These are phyloP conservation scores for Neodiprion pinetum DNA, from an alignment of 1,140 invertebrate species.

Conservation along the genomic window DNA sequence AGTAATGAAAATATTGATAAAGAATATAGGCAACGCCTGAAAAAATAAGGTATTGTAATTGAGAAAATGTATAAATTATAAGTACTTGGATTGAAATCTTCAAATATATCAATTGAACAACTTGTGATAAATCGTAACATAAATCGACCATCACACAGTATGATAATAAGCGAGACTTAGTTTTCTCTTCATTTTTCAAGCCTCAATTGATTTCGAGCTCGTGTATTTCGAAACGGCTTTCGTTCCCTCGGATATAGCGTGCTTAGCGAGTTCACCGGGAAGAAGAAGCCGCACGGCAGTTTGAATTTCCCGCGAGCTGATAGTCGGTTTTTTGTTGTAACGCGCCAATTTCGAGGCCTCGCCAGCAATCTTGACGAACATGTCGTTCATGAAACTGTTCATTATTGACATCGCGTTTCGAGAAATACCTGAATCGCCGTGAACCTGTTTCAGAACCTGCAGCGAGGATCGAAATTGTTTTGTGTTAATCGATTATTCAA, in stretches of 20 bases:
- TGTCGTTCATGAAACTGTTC: slow-evolving; percentile 67
- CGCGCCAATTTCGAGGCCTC: slow-evolving; percentile 56
- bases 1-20: too few relatives aligned
- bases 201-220: slow-evolving; percentile 53
- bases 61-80: too few relatives aligned
- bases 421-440: slow-evolving; percentile 63
- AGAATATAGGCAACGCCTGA: too few relatives aligned
- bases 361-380: slow-evolving; percentile 65
- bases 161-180: too few relatives aligned
- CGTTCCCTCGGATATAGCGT: slow-evolving; percentile 43
- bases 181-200: too few relatives aligned
- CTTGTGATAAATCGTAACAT: too few relatives aligned
- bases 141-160: too few relatives aligned
- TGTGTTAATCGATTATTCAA: too few relatives aligned
- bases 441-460: slow-evolving; percentile 43
- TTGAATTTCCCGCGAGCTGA: slow-evolving; percentile 69
- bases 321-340: slow-evolving; percentile 65
- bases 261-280: slow-evolving; percentile 66
- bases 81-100: too few relatives aligned
- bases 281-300: slow-evolving; percentile 68
- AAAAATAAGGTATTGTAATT: too few relatives aligned
- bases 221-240: slow-evolving; percentile 63
- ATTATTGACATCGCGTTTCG: slow-evolving; percentile 67
- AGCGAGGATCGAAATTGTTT: neutral
- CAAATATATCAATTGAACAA: too few relatives aligned